These are phyloP conservation scores for Ophiothrix spiculata DNA, from an alignment of 35 echinoderm and acorn worm species.

Conservation along the genomic window DNA sequence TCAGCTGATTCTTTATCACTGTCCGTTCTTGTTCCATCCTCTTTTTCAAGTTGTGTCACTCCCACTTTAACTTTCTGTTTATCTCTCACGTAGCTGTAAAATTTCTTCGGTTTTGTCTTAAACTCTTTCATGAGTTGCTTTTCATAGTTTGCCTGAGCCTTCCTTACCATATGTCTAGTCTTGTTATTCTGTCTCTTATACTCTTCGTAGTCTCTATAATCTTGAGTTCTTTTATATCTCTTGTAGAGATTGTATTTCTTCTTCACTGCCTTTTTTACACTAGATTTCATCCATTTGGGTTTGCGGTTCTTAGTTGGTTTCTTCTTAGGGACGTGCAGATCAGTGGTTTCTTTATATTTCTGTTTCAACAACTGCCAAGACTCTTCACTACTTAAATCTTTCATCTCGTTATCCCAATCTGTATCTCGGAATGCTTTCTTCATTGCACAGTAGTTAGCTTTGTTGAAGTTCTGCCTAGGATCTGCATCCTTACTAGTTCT, in stretches of 20 bases:
- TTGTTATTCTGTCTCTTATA: conserved; percentile 28
- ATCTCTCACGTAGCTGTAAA: conserved; percentile 26
- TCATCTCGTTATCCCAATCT: not conserved
- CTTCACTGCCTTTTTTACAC: not conserved
- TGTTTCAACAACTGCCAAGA: not conserved
- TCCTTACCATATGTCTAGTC: not conserved
- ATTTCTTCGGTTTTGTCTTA: conserved; percentile 36
- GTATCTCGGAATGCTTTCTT: not conserved
- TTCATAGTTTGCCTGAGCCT: conserved; percentile 25
- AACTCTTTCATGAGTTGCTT: not conserved
- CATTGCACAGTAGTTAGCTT: conserved; percentile 3
- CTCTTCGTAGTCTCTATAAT: not conserved
- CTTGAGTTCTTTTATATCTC: not conserved
- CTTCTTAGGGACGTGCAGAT: not conserved
- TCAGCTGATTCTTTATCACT: conserved; percentile 23
- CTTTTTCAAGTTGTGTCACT: not conserved
- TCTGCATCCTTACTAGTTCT: not conserved
- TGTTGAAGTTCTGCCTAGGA: not conserved
- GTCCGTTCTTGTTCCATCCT: conserved; percentile 11
- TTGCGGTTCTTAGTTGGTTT: not conserved
- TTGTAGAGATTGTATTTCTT: not conserved
- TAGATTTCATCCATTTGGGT: not conserved
- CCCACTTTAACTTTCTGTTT: conserved; percentile 33
- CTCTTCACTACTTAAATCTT: no score
- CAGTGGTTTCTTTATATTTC: not conserved